These are phyloP conservation scores for Lutjanus argentimaculatus DNA, from an alignment of 2,797 vertebrate species.

Conservation along the genomic window DNA sequence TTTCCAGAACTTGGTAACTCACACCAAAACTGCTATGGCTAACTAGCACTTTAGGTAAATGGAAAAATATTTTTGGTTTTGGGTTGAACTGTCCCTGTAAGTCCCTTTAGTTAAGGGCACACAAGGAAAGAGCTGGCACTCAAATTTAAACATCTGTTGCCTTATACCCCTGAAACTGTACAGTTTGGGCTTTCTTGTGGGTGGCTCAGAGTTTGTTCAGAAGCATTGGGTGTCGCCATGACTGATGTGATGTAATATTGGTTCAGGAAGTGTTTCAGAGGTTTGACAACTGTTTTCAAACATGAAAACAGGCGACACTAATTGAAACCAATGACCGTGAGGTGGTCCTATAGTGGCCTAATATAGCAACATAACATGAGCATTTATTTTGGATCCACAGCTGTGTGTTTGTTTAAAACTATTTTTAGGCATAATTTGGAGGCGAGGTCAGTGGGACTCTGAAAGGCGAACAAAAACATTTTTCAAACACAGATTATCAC, in stretches of 20 bases:
- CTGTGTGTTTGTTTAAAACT: neutral
- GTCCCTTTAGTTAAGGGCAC: neutral
- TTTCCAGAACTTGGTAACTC: no score
- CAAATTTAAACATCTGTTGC: neutral
- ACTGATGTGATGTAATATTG: neutral
- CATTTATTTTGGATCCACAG: neutral
- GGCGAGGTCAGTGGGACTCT: neutral
- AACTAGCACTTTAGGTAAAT: no score
- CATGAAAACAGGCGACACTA: neutral
- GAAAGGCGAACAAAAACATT: neutral
- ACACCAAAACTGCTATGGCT: no score
- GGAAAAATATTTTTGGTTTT: no score
- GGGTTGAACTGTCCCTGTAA: no score
- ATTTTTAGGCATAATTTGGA: neutral
- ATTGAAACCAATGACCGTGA: neutral
- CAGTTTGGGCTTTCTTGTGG: neutral
- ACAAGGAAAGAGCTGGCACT: slow-evolving; percentile 9
- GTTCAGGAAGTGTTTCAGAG: neutral
- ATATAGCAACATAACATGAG: neutral
- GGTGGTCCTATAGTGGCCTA: neutral
- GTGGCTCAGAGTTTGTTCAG: neutral
- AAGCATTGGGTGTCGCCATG: neutral
- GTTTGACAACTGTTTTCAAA: neutral
- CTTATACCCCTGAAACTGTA: neutral
- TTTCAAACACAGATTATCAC: slow-evolving; percentile 8